phyloP scores from a whole-genome alignment of 2,113 vertebrate species.

The Ceuthmochares aereus region DNA sequence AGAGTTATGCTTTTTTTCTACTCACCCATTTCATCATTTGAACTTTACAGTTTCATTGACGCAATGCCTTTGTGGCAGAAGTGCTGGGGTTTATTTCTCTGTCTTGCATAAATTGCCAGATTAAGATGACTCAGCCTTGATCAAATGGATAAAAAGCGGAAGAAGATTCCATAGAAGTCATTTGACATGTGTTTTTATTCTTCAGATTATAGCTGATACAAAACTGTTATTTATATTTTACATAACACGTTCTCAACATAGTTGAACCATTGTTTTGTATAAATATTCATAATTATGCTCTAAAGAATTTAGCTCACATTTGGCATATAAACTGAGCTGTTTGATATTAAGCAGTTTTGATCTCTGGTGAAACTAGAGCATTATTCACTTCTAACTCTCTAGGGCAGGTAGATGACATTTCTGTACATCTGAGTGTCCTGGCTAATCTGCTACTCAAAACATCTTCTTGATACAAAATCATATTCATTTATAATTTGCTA shows the following conservation, averaged over 20 bases:
- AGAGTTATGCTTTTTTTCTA: neutral
- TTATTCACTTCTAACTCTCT: neutral
- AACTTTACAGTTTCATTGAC: constrained; percentile 18
- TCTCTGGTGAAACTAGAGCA: neutral
- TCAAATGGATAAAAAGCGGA: constrained; percentile 39
- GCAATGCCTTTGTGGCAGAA: constrained; percentile 3
- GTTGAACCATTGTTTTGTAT: neutral
- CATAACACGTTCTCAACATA: neutral
- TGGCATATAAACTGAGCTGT: neutral
- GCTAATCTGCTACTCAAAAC: neutral
- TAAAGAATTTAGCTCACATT: neutral
- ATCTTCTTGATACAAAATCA: neutral
- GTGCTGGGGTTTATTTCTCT: neutral
- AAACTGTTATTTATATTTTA: constrained; percentile 14
- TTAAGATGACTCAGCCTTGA: constrained; percentile 52
- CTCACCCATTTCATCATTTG: constrained; percentile 13
- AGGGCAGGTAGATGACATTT: neutral
- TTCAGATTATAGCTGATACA: neutral
- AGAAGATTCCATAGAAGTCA: constrained; percentile 16
- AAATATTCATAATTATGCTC: neutral
- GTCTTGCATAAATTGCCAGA: neutral
- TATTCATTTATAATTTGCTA: neutral
- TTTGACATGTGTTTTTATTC: neutral
- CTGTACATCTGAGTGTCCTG: neutral
- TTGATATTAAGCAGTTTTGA: neutral